Conservation (phyloP, 2,888 invertebrate genomes). For the Taphrorychus bicolor region DNA sequence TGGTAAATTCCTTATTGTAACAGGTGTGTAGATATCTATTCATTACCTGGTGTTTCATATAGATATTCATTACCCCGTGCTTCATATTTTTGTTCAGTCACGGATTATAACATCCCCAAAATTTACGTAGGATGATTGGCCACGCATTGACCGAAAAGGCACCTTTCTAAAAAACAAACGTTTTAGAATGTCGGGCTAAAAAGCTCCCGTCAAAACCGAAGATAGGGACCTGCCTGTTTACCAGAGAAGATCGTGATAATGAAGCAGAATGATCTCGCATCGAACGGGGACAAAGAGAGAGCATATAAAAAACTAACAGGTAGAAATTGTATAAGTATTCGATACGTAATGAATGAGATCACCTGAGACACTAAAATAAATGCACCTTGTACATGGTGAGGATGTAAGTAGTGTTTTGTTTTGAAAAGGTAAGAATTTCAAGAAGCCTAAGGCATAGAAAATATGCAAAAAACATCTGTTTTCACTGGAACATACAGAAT, state of each 20-base stretch:
- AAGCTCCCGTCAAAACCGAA: slow-evolving; percentile 53
- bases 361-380: slow-evolving; percentile 39
- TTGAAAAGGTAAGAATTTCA: no score
- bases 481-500: no score
- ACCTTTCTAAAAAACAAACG: slow-evolving; percentile 51
- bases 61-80: no score
- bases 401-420: no score
- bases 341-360: slow-evolving; percentile 51
- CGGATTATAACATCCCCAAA: background rate
- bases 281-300: slow-evolving; percentile 38
- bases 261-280: slow-evolving; percentile 35
- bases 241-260: slow-evolving; percentile 46
- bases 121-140: no score
- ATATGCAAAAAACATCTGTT: no score
- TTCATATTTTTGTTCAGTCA: no score
- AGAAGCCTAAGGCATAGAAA: no score
- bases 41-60: no score
- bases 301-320: slow-evolving; percentile 52
- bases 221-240: slow-evolving; percentile 51
- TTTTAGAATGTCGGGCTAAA: slow-evolving; percentile 53
- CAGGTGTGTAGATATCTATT: no score
- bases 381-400: slow-evolving; percentile 40
- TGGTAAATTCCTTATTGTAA: no score
- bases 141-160: slow-evolving; percentile 15
- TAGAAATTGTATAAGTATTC: slow-evolving; percentile 52